Evolutionary conservation across 92 coral and sea anemone genomes (phyloP).

Genomic region (Phymanthus crucifer): DNA sequence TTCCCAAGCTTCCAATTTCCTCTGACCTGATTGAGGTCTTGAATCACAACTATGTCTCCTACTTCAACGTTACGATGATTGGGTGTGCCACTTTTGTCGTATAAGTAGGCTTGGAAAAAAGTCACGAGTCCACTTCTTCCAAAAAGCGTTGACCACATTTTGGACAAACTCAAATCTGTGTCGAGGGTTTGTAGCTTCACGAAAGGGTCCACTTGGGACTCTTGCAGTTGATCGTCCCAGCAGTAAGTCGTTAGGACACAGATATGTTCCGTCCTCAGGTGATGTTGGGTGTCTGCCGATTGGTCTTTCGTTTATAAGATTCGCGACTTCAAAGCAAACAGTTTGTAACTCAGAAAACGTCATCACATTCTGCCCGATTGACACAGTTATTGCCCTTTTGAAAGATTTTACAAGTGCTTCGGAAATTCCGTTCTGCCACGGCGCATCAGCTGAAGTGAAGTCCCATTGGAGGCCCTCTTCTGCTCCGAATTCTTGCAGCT

Average conservation of each 20-base stretch:
- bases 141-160: not conserved
- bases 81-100: not conserved
- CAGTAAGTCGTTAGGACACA: conserved; percentile 40
- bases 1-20: no score
- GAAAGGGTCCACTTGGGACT: no score
- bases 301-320: conserved; percentile 55
- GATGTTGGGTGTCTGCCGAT: conserved; percentile 39
- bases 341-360: conserved; percentile 47
- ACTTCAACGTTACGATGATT: no score
- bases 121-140: not conserved
- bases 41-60: no score
- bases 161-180: not conserved
- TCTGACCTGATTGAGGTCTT: no score
- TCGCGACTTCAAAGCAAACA: conserved; percentile 53
- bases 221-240: conserved; percentile 36
- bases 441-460: conserved; percentile 59
- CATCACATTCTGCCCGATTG: conserved; percentile 42
- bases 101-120: not conserved
- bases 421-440: conserved; percentile 51
- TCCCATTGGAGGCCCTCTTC: conserved; percentile 44
- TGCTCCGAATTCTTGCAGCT: conserved; percentile 30
- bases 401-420: conserved; percentile 55
- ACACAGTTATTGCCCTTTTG: conserved; percentile 31
- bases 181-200: no score
- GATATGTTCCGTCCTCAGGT: conserved; percentile 43